Evolutionary conservation across 2,888 invertebrate genomes (phyloP).

Genomic region (Morpho helenor): DNA sequence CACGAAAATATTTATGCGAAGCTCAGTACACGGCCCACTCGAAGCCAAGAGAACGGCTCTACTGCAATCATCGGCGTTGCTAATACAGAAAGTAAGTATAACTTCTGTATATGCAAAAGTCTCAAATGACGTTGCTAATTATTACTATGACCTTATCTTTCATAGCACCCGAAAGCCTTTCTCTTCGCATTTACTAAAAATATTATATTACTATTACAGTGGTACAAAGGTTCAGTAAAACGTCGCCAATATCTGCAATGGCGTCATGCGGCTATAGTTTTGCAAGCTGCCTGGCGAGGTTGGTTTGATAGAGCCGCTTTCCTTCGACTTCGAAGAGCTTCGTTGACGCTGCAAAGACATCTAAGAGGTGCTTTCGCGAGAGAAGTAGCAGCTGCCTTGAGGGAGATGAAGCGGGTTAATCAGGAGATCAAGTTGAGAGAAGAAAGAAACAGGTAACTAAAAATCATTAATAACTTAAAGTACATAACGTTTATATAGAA

Average conservation of each 20-base stretch:
- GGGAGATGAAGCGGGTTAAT: conserved; percentile 92
- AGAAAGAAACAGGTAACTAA: conserved; percentile 63
- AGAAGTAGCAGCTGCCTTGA: conserved; percentile 90
- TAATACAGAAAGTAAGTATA: conserved; percentile 82
- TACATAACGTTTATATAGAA: no score
- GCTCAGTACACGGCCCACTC: conserved; percentile 89
- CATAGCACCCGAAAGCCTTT: no score
- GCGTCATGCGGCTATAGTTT: conserved; percentile 83
- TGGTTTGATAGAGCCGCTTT: conserved; percentile 92
- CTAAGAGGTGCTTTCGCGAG: conserved; percentile 93
- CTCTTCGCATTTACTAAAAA: background rate
- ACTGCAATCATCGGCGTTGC: conserved; percentile 83
- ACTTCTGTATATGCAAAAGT: no score
- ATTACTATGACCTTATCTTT: no score
- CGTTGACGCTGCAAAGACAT: conserved; percentile 91
- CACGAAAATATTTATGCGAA: conserved; percentile 90
- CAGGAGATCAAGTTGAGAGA: conserved; percentile 91
- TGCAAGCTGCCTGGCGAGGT: conserved; percentile 92
- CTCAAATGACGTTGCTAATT: no score
- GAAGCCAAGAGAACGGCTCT: conserved; percentile 88
- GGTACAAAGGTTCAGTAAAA: conserved; percentile 83
- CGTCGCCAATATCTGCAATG: conserved; percentile 83
- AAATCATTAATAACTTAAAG: no score
- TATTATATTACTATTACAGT: conserved; percentile 37
- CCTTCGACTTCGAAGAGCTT: conserved; percentile 88